phyloP scores from a whole-genome alignment of 1,140 invertebrate genomes.

The Drosophila sp. region DNA sequence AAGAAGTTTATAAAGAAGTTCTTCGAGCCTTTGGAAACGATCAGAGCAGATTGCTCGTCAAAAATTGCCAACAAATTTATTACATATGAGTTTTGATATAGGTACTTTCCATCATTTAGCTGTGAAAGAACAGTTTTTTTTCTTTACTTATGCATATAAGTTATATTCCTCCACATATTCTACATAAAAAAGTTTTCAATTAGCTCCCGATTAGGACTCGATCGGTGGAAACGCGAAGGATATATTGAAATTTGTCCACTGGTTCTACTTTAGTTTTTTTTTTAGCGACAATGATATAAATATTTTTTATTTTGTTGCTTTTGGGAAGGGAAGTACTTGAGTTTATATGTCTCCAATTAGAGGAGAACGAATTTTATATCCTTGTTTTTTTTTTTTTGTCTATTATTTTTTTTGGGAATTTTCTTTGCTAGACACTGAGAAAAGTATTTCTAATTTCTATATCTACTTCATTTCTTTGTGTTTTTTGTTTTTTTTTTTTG shows the following conservation, averaged over 20 bases:
- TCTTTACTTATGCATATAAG: background rate
- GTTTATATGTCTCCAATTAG: slow-evolving; percentile 29
- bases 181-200: background rate
- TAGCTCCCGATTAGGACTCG: background rate
- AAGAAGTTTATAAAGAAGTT: too few species aligned
- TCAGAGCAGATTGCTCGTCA: too few species aligned
- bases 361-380: slow-evolving; percentile 15
- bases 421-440: slow-evolving; percentile 9
- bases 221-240: slow-evolving; percentile 3
- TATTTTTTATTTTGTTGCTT: background rate
- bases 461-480: background rate
- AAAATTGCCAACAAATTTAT: too few species aligned
- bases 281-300: slow-evolving; percentile 40
- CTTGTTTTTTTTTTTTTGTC: background rate
- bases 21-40: too few species aligned
- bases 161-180: background rate
- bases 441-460: slow-evolving; percentile 13
- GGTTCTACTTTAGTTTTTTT: background rate
- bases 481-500: slow-evolving; percentile 5
- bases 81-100: too few species aligned
- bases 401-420: background rate
- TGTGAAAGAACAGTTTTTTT: background rate
- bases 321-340: slow-evolving; percentile 21
- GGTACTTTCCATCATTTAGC: too few species aligned
- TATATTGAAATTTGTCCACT: background rate